A percentile compares a stretch with the other conserved stretches of the same genome.
These are phyloP conservation scores for Lysandra bellargus DNA, from an alignment of 2,888 invertebrate species.

Conservation along the genomic window DNA sequence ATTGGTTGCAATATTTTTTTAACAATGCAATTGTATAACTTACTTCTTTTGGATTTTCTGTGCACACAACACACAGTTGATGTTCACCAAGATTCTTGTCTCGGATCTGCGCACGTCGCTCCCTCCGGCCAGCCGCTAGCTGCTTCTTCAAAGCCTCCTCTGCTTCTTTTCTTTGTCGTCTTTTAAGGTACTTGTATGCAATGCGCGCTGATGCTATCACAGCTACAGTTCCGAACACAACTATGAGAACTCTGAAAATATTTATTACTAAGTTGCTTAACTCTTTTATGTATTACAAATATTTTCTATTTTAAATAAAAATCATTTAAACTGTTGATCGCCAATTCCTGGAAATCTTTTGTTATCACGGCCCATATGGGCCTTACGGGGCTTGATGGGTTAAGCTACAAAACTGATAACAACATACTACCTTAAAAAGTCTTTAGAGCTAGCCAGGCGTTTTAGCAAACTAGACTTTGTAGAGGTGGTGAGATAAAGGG, in stretches of 20 bases:
- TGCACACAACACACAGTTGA: conserved; percentile 92
- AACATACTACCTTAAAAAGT: conserved; percentile 81
- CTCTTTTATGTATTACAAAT: neutral
- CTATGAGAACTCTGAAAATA: conserved; percentile 72
- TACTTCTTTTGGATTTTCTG: conserved; percentile 90
- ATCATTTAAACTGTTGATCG: neutral
- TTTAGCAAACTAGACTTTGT: conserved; percentile 87
- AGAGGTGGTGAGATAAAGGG: conserved; percentile 89
- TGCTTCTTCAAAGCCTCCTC: conserved; percentile 82
- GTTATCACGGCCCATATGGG: no score
- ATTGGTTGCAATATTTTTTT: neutral
- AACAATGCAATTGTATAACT: conserved; percentile 28
- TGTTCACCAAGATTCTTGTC: conserved; percentile 82
- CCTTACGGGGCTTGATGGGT: no score
- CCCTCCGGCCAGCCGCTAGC: conserved; percentile 83
- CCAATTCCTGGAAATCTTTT: no score
- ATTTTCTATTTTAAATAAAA: neutral
- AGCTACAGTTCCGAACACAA: conserved; percentile 79
- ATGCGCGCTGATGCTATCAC: conserved; percentile 75
- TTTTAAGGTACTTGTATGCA: conserved; percentile 72
- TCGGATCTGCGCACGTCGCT: conserved; percentile 83
- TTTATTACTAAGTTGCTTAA: neutral
- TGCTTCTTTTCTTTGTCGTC: conserved; percentile 72
- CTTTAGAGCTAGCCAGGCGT: conserved; percentile 85
- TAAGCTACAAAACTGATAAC: no score